Evolutionary conservation across 1,140 invertebrate species (phyloP).

Genomic region (Cyclargus thomasi): DNA sequence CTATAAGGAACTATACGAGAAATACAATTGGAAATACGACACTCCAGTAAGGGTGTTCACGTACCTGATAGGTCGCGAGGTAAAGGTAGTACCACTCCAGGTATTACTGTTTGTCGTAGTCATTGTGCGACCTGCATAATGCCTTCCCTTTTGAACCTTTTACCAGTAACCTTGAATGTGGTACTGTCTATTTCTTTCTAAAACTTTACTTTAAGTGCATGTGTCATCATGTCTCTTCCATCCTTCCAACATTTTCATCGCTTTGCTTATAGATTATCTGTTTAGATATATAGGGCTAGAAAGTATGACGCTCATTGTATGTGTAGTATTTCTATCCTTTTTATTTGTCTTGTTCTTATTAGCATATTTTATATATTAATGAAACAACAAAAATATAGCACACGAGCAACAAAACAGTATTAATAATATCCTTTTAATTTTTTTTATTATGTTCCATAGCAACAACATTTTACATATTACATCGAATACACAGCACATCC

Average conservation of each 20-base stretch:
- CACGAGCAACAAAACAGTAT: neutral
- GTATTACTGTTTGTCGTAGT: slow-evolving; percentile 73
- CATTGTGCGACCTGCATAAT: slow-evolving; percentile 73
- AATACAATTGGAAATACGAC: slow-evolving; percentile 87
- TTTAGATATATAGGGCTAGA: neutral
- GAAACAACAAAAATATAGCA: neutral
- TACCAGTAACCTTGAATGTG: slow-evolving; percentile 70
- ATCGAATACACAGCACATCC: too few relatives aligned
- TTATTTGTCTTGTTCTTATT: slow-evolving; percentile 7
- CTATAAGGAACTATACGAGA: slow-evolving; percentile 92
- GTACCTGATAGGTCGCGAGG: slow-evolving; percentile 96
- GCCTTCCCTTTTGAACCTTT: slow-evolving; percentile 56
- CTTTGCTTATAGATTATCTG: slow-evolving; percentile 34
- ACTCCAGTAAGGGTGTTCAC: slow-evolving; percentile 96
- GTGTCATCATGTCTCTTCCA: slow-evolving; percentile 15
- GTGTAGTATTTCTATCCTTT: slow-evolving; percentile 16
- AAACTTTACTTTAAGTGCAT: slow-evolving; percentile 9
- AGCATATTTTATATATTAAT: slow-evolving; percentile 1
- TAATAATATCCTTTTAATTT: too few relatives aligned
- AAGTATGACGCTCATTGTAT: slow-evolving; percentile 3
- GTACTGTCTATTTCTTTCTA: slow-evolving; percentile 47
- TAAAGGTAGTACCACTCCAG: slow-evolving; percentile 75
- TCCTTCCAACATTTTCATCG: slow-evolving; percentile 30
- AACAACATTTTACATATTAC: too few relatives aligned
- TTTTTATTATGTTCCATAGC: too few relatives aligned